Evolutionary conservation across 2,113 vertebrate genomes (phyloP).

Genomic region (Trichomycterus rosablanca): DNA sequence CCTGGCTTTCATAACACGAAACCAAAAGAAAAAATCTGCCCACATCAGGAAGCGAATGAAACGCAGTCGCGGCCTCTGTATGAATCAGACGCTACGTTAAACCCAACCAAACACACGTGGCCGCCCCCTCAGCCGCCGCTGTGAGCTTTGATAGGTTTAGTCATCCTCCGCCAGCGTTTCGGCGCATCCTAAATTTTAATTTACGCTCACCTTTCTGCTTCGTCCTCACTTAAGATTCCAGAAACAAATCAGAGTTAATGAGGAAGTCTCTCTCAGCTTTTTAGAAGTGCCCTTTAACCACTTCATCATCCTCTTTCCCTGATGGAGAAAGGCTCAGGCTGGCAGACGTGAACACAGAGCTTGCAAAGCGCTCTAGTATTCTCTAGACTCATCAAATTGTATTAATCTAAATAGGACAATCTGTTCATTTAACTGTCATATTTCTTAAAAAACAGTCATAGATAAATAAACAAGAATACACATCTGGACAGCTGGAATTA

Average conservation of each 20-base stretch:
- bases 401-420: too few species aligned
- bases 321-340: background rate
- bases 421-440: too few species aligned
- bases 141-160: constrained; percentile 36
- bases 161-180: constrained; percentile 37
- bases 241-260: constrained; percentile 41
- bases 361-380: too few species aligned
- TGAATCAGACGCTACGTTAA: constrained; percentile 43
- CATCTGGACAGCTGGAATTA: too few species aligned
- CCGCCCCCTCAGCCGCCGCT: constrained; percentile 31
- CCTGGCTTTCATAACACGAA: constrained; percentile 23
- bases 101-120: constrained; percentile 32
- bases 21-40: constrained; percentile 35
- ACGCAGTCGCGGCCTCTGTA: constrained; percentile 15
- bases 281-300: constrained; percentile 24
- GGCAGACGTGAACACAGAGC: background rate
- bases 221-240: constrained; percentile 31
- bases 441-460: too few species aligned
- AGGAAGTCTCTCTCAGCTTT: constrained; percentile 21
- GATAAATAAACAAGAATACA: too few species aligned
- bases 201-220: constrained; percentile 34
- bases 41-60: constrained; percentile 47
- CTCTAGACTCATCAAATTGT: too few species aligned
- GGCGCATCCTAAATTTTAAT: constrained; percentile 26
- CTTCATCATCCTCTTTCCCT: constrained; percentile 16